Base-by-base conservation (phyloP, 1,140 invertebrate species). In the Hylaeus volcanicus region DNA sequence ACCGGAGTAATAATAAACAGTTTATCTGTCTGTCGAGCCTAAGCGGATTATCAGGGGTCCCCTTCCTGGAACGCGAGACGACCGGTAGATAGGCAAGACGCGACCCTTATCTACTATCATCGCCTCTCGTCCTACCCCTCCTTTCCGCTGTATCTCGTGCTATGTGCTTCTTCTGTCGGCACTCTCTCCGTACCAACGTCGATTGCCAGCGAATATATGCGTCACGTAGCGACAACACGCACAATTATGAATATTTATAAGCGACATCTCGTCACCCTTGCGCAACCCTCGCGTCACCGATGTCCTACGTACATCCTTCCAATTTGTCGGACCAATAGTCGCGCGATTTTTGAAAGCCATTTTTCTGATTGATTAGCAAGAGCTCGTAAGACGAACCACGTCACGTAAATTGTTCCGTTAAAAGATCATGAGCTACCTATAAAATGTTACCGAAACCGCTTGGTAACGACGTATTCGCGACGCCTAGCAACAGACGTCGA, bases 1-100 rank as follows among this genome's bases (percentile, higher is more conserved):
- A 80, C 60, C 68, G 12, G 15, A 88, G 86, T 87, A 90, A 89
- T 90, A 89, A 90, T 89, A 89, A 90, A 90, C 89, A 87, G 89
- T 89, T 90, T 90, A 90, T 90, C 88, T 83, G 76, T 85, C 76
- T 72, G 81, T 84, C 80, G 82, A 81, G 86, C 60, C n/a, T 85
- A 86, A 89, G 86, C 86, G 88, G 89, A 90, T 90, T 90, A 89
- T 84, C 86, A 79, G 60, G 56, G 72, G 64, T 71, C 71, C 76
- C 76, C 78, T 65, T 73, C 72, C 66, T 68, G 84, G 86, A 85
- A 88, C 83, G 14, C 81, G 85, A 89, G 86, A 88, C 74, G 71
- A 55, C 70, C 82, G 84, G 88, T 88, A 89, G 81, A 88, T 88
- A 89, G 81, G 82, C 81, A 83, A 88, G 87, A 84, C 84, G 79